A percentile compares a stretch with the other conserved stretches of the same genome.
Conservation (phyloP, 2,797 vertebrate genomes). For the Crossoptilon crossoptilon region DNA sequence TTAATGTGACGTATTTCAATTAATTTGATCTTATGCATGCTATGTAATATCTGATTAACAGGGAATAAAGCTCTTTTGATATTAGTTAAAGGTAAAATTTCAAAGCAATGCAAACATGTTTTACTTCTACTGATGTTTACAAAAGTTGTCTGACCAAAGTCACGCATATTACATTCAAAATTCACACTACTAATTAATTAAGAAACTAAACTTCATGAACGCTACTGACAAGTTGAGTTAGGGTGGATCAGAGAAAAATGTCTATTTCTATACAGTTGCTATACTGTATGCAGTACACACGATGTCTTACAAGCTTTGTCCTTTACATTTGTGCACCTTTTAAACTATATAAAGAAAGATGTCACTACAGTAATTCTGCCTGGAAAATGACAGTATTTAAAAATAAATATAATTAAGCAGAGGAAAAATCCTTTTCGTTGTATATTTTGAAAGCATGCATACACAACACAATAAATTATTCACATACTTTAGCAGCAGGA, state of each 20-base stretch:
- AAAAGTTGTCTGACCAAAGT: slow-evolving; percentile 35
- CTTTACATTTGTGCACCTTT: background rate
- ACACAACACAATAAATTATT: background rate
- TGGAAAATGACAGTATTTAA: background rate
- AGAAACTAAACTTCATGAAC: slow-evolving; percentile 10
- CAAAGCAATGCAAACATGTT: slow-evolving; percentile 53
- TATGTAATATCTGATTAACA: slow-evolving; percentile 12
- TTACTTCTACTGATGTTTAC: slow-evolving; percentile 38
- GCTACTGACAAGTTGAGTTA: background rate
- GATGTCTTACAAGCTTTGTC: background rate
- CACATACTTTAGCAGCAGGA: background rate
- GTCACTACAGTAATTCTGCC: background rate
- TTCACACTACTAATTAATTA: slow-evolving; percentile 31
- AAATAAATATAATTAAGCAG: background rate
- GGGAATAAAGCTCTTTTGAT: slow-evolving; percentile 59
- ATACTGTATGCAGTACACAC: background rate
- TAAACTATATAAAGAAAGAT: background rate
- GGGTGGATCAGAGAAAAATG: background rate
- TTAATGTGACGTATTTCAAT: slow-evolving; percentile 28
- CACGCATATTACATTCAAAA: background rate
- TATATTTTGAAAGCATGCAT: background rate
- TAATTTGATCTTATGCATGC: background rate
- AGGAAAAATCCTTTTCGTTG: background rate
- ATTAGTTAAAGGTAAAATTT: slow-evolving; percentile 57
- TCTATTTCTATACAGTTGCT: background rate